phyloP scores from a whole-genome alignment of 92 coral and sea anemone species.

The Epizoanthus fatuus region DNA sequence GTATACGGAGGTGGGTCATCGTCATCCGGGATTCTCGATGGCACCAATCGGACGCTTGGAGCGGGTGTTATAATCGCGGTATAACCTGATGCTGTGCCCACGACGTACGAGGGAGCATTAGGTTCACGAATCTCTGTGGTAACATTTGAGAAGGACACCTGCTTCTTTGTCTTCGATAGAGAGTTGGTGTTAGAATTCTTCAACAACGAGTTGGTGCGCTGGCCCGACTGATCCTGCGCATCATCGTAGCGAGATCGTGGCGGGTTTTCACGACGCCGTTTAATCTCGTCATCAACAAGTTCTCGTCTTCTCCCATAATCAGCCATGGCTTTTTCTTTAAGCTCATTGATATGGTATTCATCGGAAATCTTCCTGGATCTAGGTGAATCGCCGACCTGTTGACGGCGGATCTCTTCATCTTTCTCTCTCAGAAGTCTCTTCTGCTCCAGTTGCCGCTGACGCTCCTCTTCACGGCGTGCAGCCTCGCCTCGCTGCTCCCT shows the following conservation, averaged over 20 bases:
- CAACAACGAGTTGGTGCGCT: conserved; percentile 63
- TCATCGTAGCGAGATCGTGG: conserved; percentile 12
- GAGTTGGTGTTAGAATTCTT: conserved; percentile 58
- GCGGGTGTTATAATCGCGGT: conserved; percentile 88
- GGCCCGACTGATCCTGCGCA: conserved; percentile 20
- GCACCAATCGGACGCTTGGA: conserved; percentile 90
- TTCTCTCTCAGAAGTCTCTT: conserved; percentile 81
- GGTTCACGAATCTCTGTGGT: conserved; percentile 97
- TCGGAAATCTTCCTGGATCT: conserved; percentile 60
- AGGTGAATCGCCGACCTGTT: conserved; percentile 81
- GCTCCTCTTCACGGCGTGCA: conserved; percentile 69
- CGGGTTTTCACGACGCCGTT: conserved; percentile 69
- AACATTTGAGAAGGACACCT: conserved; percentile 93
- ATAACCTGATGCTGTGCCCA: conserved; percentile 80
- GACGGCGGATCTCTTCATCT: conserved; percentile 91
- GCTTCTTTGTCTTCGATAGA: conserved; percentile 77
- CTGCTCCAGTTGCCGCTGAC: conserved; percentile 79
- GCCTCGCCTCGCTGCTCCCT: conserved; percentile 79
- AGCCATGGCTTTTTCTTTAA: conserved; percentile 84
- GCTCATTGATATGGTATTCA: conserved; percentile 78
- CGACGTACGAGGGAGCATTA: conserved; percentile 83
- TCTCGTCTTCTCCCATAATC: conserved; percentile 87
- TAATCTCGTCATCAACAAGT: conserved; percentile 86
- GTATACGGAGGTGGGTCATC: conserved; percentile 67
- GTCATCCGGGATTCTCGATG: conserved; percentile 86